Evolutionary conservation across 2,113 vertebrate species (phyloP), one percentile per base, ranked within the genome.

Genomic region (Connochaetes taurinus): DNA sequence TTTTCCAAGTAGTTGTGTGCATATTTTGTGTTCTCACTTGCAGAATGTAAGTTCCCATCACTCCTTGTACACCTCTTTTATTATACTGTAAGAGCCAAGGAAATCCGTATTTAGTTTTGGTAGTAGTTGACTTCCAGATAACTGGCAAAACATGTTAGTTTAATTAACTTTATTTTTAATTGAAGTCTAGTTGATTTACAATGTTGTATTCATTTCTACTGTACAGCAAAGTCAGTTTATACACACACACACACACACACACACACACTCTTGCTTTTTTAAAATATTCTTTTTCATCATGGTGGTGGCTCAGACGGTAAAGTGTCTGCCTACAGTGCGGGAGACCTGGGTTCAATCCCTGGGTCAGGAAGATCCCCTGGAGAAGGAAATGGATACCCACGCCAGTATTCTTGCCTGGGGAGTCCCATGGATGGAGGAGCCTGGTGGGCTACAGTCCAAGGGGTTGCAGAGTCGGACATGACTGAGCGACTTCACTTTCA

Each of bases 381-480:
- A n/a, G 31, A 64, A 64, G 15, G 62, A 33, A 64, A n/a, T 17
- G 62, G 62, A 31, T 17, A 8, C 62, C 31, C 62, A 64, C 3
- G 0, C 62, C 15, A 17, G 15, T 64, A 4, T n/a, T 64, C 62
- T n/a, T 64, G 62, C 62, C 7, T 64, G 62, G 31, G 31, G 15
- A n/a, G 16, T 64, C 15, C 62, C 62, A 64, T 64, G 31, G 62
- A 64, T 4, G 15, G 62, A 64, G 62, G 31, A 64, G 62, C 15
- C 31, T 17, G 62, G 62, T 64, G 31, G 62, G 62, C 62, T n/a
- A 17, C 15, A 64, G 31, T 64, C 31, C 31, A 17, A n/a, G 31
- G 62, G 15, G 7, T 64, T 17, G 62, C 31, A n/a, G 31, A 64
- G 31, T 64, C 7, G 0, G 14, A 64, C 31, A 16, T 3, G 0